These are phyloP conservation scores for Anthopleura xanthogrammica DNA, from an alignment of 92 coral and sea anemone species.

Conservation along the genomic window DNA sequence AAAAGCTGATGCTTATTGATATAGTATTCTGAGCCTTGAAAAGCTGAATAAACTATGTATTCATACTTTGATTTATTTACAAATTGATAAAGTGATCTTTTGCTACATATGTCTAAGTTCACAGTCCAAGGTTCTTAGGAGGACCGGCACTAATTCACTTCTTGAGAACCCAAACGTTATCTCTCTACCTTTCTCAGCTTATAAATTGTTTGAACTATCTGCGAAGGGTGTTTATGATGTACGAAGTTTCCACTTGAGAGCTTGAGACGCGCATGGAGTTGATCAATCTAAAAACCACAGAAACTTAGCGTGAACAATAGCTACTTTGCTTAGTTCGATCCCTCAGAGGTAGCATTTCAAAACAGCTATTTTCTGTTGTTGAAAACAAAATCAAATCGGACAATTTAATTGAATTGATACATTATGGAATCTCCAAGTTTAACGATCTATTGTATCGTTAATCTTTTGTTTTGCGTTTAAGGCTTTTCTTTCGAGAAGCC, in stretches of 20 bases:
- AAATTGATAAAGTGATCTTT: not conserved
- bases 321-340: constrained; percentile 8
- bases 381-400: constrained; percentile 31
- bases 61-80: not conserved
- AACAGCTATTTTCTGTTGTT: constrained; percentile 21
- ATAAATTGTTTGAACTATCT: constrained; percentile 4
- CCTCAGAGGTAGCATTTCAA: constrained; percentile 17
- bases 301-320: constrained; percentile 19
- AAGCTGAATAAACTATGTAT: constrained; percentile 4
- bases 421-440: constrained; percentile 19
- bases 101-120: not conserved
- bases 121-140: not conserved
- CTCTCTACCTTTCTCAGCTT: not conserved
- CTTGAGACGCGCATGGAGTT: constrained; percentile 5
- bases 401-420: constrained; percentile 29
- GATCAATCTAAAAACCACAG: constrained; percentile 28
- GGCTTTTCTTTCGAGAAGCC: constrained; percentile 30
- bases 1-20: not conserved
- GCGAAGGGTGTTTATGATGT: not conserved
- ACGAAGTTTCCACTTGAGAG: constrained; percentile 8
- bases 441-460: constrained; percentile 14
- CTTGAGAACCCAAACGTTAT: constrained; percentile 7
- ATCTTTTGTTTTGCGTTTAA: constrained; percentile 30
- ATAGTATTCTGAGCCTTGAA: not conserved
- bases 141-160: not conserved